Evolutionary conservation across 1,140 invertebrate species (phyloP).

Genomic region (Diabrotica virgifera): DNA sequence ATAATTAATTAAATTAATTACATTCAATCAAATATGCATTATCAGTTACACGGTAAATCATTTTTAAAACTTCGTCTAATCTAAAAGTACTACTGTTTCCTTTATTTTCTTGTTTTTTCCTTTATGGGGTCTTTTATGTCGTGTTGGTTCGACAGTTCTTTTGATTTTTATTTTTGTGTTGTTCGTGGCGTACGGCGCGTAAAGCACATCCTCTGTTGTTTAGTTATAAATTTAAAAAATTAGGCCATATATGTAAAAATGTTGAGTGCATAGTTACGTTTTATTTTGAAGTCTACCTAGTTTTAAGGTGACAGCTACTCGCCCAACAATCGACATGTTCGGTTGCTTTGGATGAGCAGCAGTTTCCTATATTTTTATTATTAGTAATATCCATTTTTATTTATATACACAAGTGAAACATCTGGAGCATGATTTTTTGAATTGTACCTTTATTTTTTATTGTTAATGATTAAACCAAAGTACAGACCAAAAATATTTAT

Average conservation of each 20-base stretch:
- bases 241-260: conserved; percentile 42
- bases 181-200: conserved; percentile 42
- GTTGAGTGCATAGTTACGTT: conserved; percentile 46
- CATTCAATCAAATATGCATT: no score
- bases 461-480: conserved; percentile 49
- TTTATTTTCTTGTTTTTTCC: conserved; percentile 24
- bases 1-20: no score
- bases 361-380: conserved; percentile 12
- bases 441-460: conserved; percentile 49
- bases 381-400: conserved; percentile 40
- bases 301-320: conserved; percentile 37
- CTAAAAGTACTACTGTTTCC: conserved; percentile 14
- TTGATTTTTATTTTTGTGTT: conserved; percentile 32
- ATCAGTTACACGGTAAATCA: no score
- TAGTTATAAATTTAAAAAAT: conserved; percentile 31
- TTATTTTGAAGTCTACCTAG: conserved; percentile 33
- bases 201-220: conserved; percentile 46
- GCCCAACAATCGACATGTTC: conserved; percentile 4
- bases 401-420: conserved; percentile 29
- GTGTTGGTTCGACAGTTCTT: conserved; percentile 6
- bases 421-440: conserved; percentile 43
- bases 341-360: conserved; percentile 13
- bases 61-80: not conserved
- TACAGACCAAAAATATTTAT: conserved; percentile 42
- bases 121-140: conserved; percentile 18